phyloP scores from a whole-genome alignment of 2,113 vertebrate genomes.

The Edolisoma coerulescens region DNA sequence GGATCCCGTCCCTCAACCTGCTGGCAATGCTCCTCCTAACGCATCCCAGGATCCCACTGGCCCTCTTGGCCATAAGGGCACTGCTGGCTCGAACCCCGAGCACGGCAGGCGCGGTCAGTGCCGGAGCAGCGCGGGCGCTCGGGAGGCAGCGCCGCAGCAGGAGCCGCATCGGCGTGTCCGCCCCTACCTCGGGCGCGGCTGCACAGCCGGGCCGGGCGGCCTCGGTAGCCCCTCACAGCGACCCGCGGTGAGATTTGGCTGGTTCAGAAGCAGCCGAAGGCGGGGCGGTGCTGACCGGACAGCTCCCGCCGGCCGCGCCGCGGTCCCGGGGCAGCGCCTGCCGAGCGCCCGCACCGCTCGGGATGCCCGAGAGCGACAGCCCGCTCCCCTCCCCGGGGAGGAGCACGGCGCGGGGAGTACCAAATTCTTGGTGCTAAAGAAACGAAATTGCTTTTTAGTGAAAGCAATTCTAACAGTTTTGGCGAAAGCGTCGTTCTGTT shows the following conservation, averaged over 20 bases:
- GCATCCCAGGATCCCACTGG: rapidly evolving
- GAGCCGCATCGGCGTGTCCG: neutral
- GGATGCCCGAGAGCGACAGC: neutral
- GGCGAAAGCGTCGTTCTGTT: neutral
- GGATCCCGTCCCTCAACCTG: neutral
- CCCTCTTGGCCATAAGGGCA: neutral
- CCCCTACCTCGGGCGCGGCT: neutral
- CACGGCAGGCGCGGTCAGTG: neutral
- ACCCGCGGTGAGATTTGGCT: rapidly evolving
- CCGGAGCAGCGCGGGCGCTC: neutral
- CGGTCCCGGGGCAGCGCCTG: neutral
- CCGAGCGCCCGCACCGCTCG: neutral
- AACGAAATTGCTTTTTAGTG: neutral
- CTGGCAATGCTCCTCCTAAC: neutral
- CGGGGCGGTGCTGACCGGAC: conserved; percentile 43
- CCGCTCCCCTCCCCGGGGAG: rapidly evolving
- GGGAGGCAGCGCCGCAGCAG: neutral
- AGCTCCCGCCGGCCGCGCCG: neutral
- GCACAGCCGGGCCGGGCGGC: neutral
- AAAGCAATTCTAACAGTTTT: neutral
- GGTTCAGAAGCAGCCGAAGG: neutral
- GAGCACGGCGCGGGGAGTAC: neutral
- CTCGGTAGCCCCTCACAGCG: neutral
- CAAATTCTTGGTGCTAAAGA: neutral
- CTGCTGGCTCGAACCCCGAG: neutral